Evolutionary conservation across 2,888 invertebrate species (phyloP).

Genomic region (Arge pagana): DNA sequence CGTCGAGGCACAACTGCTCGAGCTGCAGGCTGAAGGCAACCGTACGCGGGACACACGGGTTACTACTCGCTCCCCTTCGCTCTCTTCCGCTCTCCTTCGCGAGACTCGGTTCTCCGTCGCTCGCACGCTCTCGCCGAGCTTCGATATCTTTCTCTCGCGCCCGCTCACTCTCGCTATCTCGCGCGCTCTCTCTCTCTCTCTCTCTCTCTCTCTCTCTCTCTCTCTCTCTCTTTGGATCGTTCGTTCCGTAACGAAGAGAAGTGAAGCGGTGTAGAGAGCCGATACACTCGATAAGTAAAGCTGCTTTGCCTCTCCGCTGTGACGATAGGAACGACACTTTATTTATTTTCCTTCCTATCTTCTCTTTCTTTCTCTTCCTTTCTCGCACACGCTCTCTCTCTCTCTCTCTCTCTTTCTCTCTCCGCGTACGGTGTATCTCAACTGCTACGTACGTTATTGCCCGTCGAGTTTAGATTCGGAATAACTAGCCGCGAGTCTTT

Average conservation of each 20-base stretch:
- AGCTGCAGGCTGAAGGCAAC: constrained; percentile 14
- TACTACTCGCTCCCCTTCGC: constrained; percentile 7
- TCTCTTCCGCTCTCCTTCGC: constrained; percentile 12
- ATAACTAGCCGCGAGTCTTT: too few relatives aligned
- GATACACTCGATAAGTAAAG: not conserved
- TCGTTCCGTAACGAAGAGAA: constrained; percentile 1
- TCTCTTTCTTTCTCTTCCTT: not conserved
- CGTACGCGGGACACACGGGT: constrained; percentile 13
- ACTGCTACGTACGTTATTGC: too few relatives aligned
- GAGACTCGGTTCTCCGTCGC: too few relatives aligned
- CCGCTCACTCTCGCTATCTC: constrained; percentile 16
- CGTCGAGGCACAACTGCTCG: constrained; percentile 14
- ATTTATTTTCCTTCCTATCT: too few relatives aligned
- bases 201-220: too few relatives aligned
- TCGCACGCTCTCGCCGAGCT: not conserved
- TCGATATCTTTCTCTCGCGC: too few relatives aligned
- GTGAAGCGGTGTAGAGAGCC: not conserved
- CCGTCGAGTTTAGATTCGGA: too few relatives aligned
- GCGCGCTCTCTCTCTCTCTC: not conserved
- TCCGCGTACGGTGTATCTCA: too few relatives aligned
- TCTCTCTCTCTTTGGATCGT: too few relatives aligned
- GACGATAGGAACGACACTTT: constrained; percentile 1
- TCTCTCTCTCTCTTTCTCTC: too few relatives aligned
- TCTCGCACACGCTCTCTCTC: too few relatives aligned
- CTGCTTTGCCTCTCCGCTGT: constrained; percentile 5